A percentile compares a stretch with the other conserved stretches of the same genome.
phyloP scores from a whole-genome alignment of 2,888 invertebrate species.

The Drosophila subquinaria region DNA sequence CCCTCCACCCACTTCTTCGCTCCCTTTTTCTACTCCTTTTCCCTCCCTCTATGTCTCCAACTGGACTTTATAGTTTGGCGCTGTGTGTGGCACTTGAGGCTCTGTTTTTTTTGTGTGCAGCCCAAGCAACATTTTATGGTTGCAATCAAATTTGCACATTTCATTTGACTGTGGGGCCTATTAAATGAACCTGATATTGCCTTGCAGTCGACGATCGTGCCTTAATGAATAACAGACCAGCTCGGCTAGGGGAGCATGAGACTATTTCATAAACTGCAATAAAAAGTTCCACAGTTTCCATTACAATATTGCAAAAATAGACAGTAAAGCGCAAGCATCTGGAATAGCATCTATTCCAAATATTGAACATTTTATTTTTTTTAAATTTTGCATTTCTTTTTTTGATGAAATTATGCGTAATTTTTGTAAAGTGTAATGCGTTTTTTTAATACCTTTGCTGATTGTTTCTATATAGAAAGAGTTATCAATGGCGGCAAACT shows the following conservation, averaged over 20 bases:
- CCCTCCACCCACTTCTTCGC: background rate
- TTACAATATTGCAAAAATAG: background rate
- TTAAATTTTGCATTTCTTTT: background rate
- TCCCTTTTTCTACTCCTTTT: background rate
- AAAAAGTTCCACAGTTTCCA: background rate
- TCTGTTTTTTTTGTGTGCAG: constrained; percentile 5
- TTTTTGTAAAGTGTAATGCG: background rate
- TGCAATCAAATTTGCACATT: constrained; percentile 73
- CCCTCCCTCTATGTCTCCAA: background rate
- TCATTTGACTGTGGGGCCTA: constrained; percentile 58
- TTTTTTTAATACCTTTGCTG: background rate
- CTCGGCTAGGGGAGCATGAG: background rate
- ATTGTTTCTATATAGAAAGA: background rate
- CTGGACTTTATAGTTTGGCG: constrained; percentile 20
- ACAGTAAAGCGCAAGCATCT: background rate
- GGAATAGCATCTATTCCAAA: background rate
- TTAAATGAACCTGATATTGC: constrained; percentile 53
- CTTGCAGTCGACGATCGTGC: constrained; percentile 42
- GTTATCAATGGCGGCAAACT: background rate
- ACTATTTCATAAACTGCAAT: background rate
- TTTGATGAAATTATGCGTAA: background rate
- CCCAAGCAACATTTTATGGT: constrained; percentile 54
- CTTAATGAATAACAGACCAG: constrained; percentile 6
- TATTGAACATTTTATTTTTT: background rate
- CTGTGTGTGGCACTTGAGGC: constrained; percentile 54